phyloP scores from a whole-genome alignment of 2,888 invertebrate genomes.

The Germaria angustata region DNA sequence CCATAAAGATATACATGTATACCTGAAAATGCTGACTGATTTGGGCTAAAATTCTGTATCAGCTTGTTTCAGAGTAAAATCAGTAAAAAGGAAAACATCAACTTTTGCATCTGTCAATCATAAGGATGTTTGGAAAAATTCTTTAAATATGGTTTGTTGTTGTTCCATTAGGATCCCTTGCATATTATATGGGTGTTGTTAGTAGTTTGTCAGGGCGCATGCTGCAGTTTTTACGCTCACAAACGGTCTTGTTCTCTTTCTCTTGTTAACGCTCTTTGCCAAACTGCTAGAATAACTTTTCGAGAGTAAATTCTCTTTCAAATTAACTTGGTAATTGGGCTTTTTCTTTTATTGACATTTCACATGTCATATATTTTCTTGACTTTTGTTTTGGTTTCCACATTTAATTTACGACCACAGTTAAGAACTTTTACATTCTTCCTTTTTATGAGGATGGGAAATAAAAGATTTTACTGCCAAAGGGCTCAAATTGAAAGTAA shows the following conservation, averaged over 20 bases:
- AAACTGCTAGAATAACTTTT: conserved; percentile 45
- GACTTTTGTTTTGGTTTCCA: background rate
- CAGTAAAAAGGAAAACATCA: background rate
- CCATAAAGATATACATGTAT: background rate
- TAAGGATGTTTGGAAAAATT: conserved; percentile 3
- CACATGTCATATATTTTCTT: conserved; percentile 11
- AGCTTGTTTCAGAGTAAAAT: background rate
- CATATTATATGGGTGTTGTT: conserved; percentile 62
- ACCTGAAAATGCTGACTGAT: background rate
- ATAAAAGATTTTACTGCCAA: background rate
- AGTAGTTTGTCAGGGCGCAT: conserved; percentile 45
- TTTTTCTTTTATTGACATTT: conserved; percentile 37
- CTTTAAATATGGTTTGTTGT: background rate
- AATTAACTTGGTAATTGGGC: background rate
- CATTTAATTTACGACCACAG: conserved; percentile 22
- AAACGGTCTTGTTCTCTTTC: background rate
- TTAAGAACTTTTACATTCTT: conserved; percentile 23
- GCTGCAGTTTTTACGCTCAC: conserved; percentile 17
- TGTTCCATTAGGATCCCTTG: background rate
- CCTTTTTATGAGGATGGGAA: background rate
- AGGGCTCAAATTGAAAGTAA: background rate
- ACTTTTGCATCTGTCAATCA: conserved; percentile 42
- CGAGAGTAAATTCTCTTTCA: background rate
- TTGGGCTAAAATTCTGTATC: background rate
- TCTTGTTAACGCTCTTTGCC: too few relatives aligned